Percentiles rank a stretch among this genome's conserved stretches.
These are phyloP conservation scores for Dipodomys ordii DNA, from an alignment of 2,113 vertebrate genomes.

Conservation along the genomic window DNA sequence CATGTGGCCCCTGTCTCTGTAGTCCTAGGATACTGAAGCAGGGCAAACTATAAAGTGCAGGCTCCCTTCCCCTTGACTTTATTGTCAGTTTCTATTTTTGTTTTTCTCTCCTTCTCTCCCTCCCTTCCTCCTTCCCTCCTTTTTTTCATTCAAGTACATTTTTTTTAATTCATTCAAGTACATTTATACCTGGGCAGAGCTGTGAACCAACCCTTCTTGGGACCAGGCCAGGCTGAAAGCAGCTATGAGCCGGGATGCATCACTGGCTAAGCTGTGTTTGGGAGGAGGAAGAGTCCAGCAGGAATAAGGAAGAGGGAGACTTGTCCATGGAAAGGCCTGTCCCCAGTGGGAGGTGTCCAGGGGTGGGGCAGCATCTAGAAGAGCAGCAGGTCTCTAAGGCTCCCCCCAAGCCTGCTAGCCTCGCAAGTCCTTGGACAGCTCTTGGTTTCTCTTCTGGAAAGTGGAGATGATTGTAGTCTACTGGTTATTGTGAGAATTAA, in stretches of 20 bases:
- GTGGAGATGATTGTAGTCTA: background rate
- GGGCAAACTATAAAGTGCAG: background rate
- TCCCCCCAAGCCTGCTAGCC: background rate
- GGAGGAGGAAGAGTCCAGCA: background rate
- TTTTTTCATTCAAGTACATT: background rate
- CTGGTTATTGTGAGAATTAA: background rate
- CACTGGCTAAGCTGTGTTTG: background rate
- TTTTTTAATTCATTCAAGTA: background rate
- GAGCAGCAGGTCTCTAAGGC: background rate
- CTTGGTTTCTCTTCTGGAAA: background rate
- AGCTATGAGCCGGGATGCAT: background rate
- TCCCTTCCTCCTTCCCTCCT: too few species aligned
- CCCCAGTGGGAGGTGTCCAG: background rate
- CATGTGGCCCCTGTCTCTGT: background rate
- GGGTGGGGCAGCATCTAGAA: background rate
- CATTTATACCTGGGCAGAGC: constrained; percentile 46
- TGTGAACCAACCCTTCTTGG: background rate
- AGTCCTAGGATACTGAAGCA: background rate
- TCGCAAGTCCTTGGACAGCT: background rate
- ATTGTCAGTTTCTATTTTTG: background rate
- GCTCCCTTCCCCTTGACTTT: background rate
- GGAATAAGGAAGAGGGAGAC: background rate
- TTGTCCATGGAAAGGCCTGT: background rate
- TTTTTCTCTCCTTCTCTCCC: too few species aligned
- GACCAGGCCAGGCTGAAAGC: background rate